These are phyloP conservation scores for Epizoanthus rinbou DNA, from an alignment of 92 coral and sea anemone species.

Conservation along the genomic window DNA sequence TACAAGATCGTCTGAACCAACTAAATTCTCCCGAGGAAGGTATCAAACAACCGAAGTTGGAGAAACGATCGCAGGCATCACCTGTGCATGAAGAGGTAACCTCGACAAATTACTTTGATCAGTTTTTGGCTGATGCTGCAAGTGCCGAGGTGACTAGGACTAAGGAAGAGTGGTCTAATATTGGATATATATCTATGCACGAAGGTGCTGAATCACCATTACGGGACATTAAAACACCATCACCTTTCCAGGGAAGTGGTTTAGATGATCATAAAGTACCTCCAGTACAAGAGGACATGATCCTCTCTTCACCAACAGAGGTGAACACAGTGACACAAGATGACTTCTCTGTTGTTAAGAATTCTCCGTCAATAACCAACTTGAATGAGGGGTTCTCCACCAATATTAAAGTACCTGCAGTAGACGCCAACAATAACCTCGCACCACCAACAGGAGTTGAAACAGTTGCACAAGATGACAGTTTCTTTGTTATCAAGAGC, in stretches of 20 bases:
- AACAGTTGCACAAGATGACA: not conserved
- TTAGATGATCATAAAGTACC: not conserved
- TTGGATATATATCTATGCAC: not conserved
- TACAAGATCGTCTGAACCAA: not conserved
- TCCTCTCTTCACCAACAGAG: not conserved
- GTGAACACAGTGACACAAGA: not conserved
- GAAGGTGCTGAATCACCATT: not conserved
- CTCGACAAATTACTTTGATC: not conserved
- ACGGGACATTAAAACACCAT: not conserved
- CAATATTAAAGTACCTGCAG: not conserved
- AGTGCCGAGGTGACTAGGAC: not conserved
- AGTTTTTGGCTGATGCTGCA: not conserved
- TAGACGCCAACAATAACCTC: not conserved
- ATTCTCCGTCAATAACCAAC: not conserved
- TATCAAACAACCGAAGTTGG: not conserved
- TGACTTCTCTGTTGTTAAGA: not conserved
- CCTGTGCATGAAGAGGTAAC: not conserved
- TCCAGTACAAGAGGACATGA: not conserved
- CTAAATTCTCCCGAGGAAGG: not conserved
- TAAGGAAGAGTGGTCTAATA: slow-evolving; percentile 1
- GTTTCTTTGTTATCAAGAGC: not conserved
- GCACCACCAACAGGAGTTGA: not conserved
- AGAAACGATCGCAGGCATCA: not conserved
- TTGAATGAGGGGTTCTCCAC: slow-evolving; percentile 2
- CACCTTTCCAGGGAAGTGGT: not conserved